These are phyloP conservation scores for Phodopus roborovskii DNA, from an alignment of 2,113 vertebrate species.

Conservation along the genomic window DNA sequence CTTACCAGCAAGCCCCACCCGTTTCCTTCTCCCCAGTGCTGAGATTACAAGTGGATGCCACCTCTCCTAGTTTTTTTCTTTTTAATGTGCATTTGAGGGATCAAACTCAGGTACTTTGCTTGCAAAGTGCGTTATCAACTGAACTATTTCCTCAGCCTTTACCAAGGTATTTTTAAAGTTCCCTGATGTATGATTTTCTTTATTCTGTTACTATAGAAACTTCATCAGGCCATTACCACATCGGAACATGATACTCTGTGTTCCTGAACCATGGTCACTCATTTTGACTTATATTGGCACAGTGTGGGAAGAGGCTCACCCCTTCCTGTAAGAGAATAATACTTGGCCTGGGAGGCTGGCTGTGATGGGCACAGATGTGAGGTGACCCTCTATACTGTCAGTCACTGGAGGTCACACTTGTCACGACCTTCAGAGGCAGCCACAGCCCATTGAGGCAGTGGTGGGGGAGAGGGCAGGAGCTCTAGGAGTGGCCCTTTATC, in stretches of 20 bases:
- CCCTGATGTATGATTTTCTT: background rate
- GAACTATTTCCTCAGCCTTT: background rate
- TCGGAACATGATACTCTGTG: background rate
- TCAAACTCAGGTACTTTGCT: background rate
- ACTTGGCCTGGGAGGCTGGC: background rate
- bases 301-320: background rate
- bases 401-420: background rate
- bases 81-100: background rate
- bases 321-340: background rate
- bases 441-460: accelerated
- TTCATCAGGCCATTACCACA: background rate
- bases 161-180: background rate
- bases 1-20: background rate
- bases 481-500: background rate
- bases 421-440: slow-evolving; percentile 29
- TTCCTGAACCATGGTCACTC: background rate
- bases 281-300: background rate
- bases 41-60: background rate
- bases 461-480: background rate
- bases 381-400: background rate
- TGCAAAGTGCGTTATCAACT: background rate
- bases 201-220: slow-evolving; percentile 28
- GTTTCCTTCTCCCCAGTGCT: background rate
- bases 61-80: background rate
- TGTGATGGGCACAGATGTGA: background rate